These are phyloP conservation scores for Pseudachorutes palmiensis DNA, from an alignment of 1,140 invertebrate species.

Conservation along the genomic window DNA sequence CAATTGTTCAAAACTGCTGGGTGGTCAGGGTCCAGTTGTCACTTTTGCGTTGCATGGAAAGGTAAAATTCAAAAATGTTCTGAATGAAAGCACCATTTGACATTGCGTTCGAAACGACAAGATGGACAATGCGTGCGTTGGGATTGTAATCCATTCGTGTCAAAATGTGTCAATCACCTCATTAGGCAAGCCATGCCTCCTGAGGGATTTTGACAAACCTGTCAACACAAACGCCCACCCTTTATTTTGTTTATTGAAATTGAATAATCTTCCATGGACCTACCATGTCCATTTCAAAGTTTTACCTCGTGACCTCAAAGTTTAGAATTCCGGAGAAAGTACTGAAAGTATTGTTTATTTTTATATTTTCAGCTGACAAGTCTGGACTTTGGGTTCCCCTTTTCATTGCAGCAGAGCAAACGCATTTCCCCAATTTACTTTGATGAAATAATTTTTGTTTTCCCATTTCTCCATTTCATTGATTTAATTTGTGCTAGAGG, in stretches of 20 bases:
- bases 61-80: neutral
- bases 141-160: slow-evolving; percentile 24
- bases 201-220: neutral
- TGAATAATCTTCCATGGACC: no score
- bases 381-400: no score
- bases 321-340: no score
- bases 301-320: no score
- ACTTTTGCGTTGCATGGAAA: neutral
- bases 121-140: slow-evolving; percentile 27
- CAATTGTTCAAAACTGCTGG: slow-evolving; percentile 3
- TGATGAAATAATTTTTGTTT: neutral
- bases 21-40: neutral
- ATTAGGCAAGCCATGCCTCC: slow-evolving; percentile 2
- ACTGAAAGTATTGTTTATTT: neutral
- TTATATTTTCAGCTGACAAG: neutral
- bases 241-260: no score
- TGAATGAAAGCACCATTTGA: slow-evolving; percentile 2
- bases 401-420: no score
- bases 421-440: no score
- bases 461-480: neutral
- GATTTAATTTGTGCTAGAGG: neutral
- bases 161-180: slow-evolving; percentile 27
- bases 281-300: no score
- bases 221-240: no score
- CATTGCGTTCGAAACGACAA: slow-evolving; percentile 15